Percentiles rank a stretch among this genome's conserved stretches.
Conservation (phyloP, 2,113 vertebrate genomes). For the Lanius collurio region DNA sequence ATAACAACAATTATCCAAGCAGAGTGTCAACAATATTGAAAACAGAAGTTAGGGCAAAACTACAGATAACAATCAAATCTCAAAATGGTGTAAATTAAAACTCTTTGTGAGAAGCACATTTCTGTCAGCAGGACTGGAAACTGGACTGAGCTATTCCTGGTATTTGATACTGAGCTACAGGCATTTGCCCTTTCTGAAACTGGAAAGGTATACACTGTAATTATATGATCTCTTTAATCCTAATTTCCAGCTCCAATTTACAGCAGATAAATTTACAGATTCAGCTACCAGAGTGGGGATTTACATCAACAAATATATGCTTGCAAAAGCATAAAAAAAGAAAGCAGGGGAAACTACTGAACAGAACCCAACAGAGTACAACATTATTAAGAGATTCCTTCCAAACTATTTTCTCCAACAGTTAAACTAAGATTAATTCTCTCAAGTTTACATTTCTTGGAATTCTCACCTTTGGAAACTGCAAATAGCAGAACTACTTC, state of each 20-base stretch:
- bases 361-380: not conserved
- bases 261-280: slow-evolving; percentile 36
- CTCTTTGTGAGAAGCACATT: not conserved
- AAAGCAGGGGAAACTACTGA: not conserved
- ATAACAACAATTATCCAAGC: not conserved
- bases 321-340: not conserved
- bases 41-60: not conserved
- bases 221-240: slow-evolving; percentile 27
- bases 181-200: slow-evolving; percentile 66
- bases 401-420: not conserved
- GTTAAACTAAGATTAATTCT: not conserved
- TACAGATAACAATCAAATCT: not conserved
- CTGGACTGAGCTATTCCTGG: not conserved
- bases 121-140: slow-evolving; percentile 2
- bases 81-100: not conserved
- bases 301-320: not conserved
- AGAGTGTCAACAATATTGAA: not conserved
- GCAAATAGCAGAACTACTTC: not conserved
- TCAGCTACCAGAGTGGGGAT: not conserved
- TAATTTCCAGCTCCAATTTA: slow-evolving; percentile 49
- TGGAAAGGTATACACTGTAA: slow-evolving; percentile 47
- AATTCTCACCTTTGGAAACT: slow-evolving; percentile 20
- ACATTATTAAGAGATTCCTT: not conserved
- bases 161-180: slow-evolving; percentile 48
- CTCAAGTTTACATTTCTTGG: not conserved